phyloP scores from a whole-genome alignment of 2,113 vertebrate genomes.

The Fulmarus glacialis region DNA sequence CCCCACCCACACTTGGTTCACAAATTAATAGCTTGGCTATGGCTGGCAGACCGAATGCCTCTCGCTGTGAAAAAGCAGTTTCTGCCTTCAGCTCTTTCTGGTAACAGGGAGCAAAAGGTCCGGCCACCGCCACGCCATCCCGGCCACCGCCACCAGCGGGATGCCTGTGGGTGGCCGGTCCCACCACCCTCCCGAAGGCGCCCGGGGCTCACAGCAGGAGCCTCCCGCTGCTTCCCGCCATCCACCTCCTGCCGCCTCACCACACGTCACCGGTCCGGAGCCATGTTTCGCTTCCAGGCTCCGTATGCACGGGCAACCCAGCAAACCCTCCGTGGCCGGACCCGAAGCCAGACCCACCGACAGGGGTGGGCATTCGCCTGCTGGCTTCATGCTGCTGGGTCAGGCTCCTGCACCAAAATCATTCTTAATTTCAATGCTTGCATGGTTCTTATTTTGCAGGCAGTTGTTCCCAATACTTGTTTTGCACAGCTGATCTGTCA shows the following conservation, averaged over 20 bases:
- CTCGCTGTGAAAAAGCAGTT: not conserved
- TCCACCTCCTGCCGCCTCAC: accelerated
- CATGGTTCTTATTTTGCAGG: not conserved
- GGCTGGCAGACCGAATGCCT: not conserved
- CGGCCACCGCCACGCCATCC: accelerated
- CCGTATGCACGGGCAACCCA: accelerated
- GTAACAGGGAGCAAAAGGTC: not conserved
- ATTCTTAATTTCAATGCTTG: not conserved
- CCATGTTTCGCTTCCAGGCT: not conserved
- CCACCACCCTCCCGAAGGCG: not conserved
- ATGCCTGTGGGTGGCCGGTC: accelerated
- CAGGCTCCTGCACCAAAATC: not conserved
- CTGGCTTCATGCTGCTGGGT: not conserved
- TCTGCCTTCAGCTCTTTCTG: not conserved
- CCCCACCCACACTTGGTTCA: conserved; percentile 39
- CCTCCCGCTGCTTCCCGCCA: accelerated
- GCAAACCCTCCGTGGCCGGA: not conserved
- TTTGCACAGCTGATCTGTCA: not conserved
- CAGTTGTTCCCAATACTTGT: not conserved
- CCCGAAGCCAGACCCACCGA: not conserved
- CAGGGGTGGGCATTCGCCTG: accelerated
- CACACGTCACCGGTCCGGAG: accelerated
- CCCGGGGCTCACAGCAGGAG: not conserved
- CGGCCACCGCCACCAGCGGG: accelerated
- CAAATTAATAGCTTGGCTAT: not conserved